Evolutionary conservation across 2,888 invertebrate species (phyloP), one percentile per base, ranked within the genome.

Genomic region (Acleris literana): DNA sequence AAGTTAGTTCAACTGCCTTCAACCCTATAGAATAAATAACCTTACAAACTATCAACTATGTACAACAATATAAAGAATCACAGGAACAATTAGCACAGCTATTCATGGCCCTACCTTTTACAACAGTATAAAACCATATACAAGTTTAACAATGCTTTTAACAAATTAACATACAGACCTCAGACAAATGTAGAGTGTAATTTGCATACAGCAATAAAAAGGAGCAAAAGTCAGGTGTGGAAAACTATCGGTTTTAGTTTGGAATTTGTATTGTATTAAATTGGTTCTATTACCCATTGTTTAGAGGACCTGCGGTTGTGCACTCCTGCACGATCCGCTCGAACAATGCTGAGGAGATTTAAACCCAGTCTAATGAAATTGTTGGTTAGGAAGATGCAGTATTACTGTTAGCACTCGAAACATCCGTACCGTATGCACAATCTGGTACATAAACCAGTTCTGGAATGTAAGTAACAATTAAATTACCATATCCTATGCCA

Each of bases 191-290:
- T 72, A 74, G 76, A 76, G 59, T 74, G 76, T 75, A 76, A 79
- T 80, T 81, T 79, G 72, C 74, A 76, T 75, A 71, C 68, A 65
- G 69, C 72, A 82, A 83, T 82, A 78, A 81, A 79, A 81, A 76
- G 76, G 72, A 72, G 75, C 73, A 71, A 71, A 69, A 77, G 76
- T 76, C 77, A 74, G 79, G 80, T 78, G 79, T 79, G 81, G 84
- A 87, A 85, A 85, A 83, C 82, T 84, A 85, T 88, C 86, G 88
- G 57, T 90, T 87, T 86, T 76, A 76, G 79, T 72, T 72, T 70
- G 84, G 85, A 86, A 86, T 90, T 83, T 80, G 82, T 86, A 87
- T 88, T 87, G 88, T 85, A 80, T 80, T 80, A 76, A 75, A 79
- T 76, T 76, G 76, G 63, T 69, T 58, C 72, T 70, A 76, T 84